Percentiles rank a stretch among this genome's conserved stretches.
Evolutionary conservation across 2,797 vertebrate genomes (phyloP).

Genomic region (Trachurus trachurus): DNA sequence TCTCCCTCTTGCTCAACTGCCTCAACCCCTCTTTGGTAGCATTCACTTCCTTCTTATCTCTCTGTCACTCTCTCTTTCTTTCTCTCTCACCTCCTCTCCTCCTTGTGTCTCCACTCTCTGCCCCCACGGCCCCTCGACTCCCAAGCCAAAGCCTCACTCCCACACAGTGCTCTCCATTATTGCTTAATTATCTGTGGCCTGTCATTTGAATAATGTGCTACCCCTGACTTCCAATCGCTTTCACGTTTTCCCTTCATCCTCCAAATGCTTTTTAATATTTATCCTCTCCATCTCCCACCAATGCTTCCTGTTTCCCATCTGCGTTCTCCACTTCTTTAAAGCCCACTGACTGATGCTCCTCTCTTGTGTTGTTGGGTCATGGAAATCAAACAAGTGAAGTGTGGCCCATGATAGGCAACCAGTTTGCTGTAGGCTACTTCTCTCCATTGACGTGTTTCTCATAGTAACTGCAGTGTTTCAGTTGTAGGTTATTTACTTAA

Average conservation of each 20-base stretch:
- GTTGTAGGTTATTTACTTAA: constrained; percentile 12
- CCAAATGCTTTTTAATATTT: constrained; percentile 18
- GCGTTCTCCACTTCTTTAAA: constrained; percentile 32
- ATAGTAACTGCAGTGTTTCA: constrained; percentile 10
- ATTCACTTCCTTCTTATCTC: constrained; percentile 12
- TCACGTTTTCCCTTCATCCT: constrained; percentile 47
- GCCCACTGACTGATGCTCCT: constrained; percentile 42
- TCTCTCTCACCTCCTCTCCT: constrained; percentile 37
- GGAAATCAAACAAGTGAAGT: constrained; percentile 41
- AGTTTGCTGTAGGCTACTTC: constrained; percentile 25
- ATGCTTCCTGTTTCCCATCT: background rate
- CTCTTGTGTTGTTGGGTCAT: constrained; percentile 27
- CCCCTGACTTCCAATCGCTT: constrained; percentile 42
- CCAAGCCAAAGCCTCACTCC: constrained; percentile 59
- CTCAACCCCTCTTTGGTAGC: constrained; percentile 38
- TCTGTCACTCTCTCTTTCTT: constrained; percentile 18
- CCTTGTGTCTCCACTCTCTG: constrained; percentile 50
- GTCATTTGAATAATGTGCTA: constrained; percentile 69
- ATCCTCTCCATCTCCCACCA: background rate
- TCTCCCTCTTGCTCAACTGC: constrained; percentile 47
- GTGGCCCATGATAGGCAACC: constrained; percentile 10
- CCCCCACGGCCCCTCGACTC: constrained; percentile 55
- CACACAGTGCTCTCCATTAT: constrained; percentile 67
- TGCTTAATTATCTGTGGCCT: constrained; percentile 79
- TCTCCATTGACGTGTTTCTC: background rate